Base-by-base conservation (phyloP, 2,888 invertebrate genomes). In the Muscina levida region DNA sequence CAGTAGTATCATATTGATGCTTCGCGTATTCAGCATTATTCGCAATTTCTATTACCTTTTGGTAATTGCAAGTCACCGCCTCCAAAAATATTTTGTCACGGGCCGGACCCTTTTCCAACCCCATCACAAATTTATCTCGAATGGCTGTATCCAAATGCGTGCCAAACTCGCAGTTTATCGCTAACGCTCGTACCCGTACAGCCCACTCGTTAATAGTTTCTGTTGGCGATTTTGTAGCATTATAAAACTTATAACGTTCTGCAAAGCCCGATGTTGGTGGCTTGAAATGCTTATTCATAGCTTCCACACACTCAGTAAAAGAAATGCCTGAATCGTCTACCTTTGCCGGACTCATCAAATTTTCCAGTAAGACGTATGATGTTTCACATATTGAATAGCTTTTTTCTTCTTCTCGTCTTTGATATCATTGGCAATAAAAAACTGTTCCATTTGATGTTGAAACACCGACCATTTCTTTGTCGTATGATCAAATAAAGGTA, bases 21-120 rank as follows among this genome's bases (percentile, higher is more conserved):
- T 70, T 71, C 24, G 71, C 65, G 31, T 81, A 80, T 44, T 77
- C 79, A 2, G 65, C 68, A 46, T 57, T 70, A 39, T 74, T 78
- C 5, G 82, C 77, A 13, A 82, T 80, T 68, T 77, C 72, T 10
- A 82, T 51, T 10, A 71, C 72, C 53, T 77, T 79, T 1, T 77
- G 70, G 17, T 81, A 73, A 15, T 53, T 62, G 2, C 68, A 71
- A 1, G 17, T 53, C 17, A 78, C 65, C 10, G 77, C 39, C 65
- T 84, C 83, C 24, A 82, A 57, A 71, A 83, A 82, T 15, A 82
- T 53, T 67, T 80, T 83, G 24, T 83, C 82, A 6, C 77, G 65
- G 11, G 67, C 76, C 8, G 79, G 67, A 31, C 82, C 77, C 51
- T 77, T 79, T 67, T 78, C 74, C 65, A 82, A 19, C 22, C 77